phyloP scores from a whole-genome alignment of 2,888 invertebrate species.

The Copidosoma aretas region DNA sequence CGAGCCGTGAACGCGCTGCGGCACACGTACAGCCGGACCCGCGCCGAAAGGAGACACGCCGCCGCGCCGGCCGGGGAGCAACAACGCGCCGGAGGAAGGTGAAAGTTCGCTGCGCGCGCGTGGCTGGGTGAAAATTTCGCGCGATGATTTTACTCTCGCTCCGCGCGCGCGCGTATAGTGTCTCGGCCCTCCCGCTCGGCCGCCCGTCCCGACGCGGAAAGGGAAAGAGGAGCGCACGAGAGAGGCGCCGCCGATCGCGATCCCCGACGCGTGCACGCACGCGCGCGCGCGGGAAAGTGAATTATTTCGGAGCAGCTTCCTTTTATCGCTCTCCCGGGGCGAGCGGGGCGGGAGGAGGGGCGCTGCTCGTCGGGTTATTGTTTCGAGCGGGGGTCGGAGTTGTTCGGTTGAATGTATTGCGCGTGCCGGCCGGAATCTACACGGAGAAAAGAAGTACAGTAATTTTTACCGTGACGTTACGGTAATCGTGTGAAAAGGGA shows the following conservation, averaged over 20 bases:
- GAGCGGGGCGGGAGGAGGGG: too few species aligned
- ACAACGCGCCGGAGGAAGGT: slow-evolving; percentile 45
- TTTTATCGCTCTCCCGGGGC: slow-evolving; percentile 2
- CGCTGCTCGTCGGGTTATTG: too few species aligned
- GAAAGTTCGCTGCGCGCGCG: slow-evolving; percentile 48
- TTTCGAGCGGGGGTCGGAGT: too few species aligned
- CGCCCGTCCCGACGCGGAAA: background rate
- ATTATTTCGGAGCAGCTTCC: slow-evolving; percentile 19
- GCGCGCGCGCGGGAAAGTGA: slow-evolving; percentile 17
- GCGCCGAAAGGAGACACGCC: too few species aligned
- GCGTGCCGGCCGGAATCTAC: too few species aligned
- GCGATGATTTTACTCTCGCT: slow-evolving; percentile 2
- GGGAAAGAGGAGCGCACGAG: background rate
- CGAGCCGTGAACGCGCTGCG: background rate
- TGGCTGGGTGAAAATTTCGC: background rate
- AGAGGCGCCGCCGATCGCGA: background rate
- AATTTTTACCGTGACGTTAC: too few species aligned
- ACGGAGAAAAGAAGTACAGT: too few species aligned
- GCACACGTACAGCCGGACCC: background rate
- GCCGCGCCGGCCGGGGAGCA: too few species aligned
- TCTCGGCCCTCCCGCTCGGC: background rate
- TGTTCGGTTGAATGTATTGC: too few species aligned
- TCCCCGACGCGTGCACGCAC: background rate
- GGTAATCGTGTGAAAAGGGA: too few species aligned
- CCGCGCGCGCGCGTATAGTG: background rate